A percentile compares a stretch with the other conserved stretches of the same genome.
Evolutionary conservation across 2,888 invertebrate species (phyloP).

Genomic region (Drosophila anomelani): DNA sequence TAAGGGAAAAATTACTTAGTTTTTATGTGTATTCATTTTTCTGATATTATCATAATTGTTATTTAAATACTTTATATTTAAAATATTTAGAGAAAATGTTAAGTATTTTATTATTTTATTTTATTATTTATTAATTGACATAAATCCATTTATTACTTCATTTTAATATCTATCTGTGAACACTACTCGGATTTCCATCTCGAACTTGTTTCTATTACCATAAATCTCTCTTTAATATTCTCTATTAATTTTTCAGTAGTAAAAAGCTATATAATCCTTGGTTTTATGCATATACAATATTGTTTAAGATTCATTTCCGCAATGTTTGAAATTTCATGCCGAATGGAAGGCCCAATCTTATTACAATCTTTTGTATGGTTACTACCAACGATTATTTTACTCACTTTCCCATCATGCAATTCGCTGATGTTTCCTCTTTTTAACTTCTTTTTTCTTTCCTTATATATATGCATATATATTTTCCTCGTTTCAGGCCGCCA

Average conservation of each 20-base stretch:
- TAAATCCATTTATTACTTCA: neutral
- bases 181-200: neutral
- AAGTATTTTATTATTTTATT: too few relatives aligned
- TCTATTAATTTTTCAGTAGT: neutral
- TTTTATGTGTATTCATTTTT: too few relatives aligned
- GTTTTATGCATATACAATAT: neutral
- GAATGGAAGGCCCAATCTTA: conserved; percentile 12
- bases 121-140: too few relatives aligned
- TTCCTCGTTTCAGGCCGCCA: neutral
- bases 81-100: too few relatives aligned
- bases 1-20: too few relatives aligned
- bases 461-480: neutral
- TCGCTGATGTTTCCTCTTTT: conserved; percentile 19
- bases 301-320: conserved; percentile 30
- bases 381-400: conserved; percentile 16
- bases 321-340: conserved; percentile 13
- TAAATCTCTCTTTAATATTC: neutral
- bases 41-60: too few relatives aligned
- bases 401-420: conserved; percentile 44
- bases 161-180: neutral
- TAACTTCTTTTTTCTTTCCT: conserved; percentile 4
- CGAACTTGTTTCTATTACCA: neutral
- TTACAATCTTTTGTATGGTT: conserved; percentile 8
- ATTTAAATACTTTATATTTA: too few relatives aligned
- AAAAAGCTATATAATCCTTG: neutral